Evolutionary conservation across 64 coral and sea anemone species (phyloP).

Genomic region (Orbicella faveolata): DNA sequence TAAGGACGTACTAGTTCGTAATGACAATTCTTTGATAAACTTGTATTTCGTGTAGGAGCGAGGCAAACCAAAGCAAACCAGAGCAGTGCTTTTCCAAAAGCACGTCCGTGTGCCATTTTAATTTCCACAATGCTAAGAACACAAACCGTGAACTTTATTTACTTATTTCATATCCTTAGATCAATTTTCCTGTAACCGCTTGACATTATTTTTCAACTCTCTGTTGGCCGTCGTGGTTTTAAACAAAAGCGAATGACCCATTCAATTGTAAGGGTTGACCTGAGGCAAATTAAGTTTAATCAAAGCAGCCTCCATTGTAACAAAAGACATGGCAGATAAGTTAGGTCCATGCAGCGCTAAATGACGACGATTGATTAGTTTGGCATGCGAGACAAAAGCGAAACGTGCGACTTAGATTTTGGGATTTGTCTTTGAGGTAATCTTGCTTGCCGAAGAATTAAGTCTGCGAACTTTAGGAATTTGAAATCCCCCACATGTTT

Average conservation of each 20-base stretch:
- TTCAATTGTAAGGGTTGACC: conserved; percentile 18
- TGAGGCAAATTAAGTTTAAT: conserved; percentile 40
- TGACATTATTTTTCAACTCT: background rate
- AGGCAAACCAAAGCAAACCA: background rate
- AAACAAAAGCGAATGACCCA: conserved; percentile 21
- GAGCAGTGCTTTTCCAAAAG: background rate
- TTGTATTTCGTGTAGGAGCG: background rate
- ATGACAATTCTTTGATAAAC: background rate
- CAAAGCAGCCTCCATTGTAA: background rate
- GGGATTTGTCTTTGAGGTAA: background rate
- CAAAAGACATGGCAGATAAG: conserved; percentile 2
- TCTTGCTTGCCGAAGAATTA: conserved; percentile 30
- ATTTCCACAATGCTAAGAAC: background rate
- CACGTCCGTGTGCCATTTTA: background rate
- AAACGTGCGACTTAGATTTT: background rate
- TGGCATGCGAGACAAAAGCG: conserved; percentile 6
- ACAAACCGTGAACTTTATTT: conserved; percentile 4
- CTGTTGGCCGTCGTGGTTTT: background rate
- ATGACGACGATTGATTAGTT: conserved; percentile 9
- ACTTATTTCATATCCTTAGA: conserved; percentile 17
- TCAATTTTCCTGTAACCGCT: conserved; percentile 8
- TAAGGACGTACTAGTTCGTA: background rate
- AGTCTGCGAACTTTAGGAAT: conserved; percentile 21
- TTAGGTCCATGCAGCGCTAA: background rate
- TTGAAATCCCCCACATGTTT: conserved; percentile 8